Conservation (phyloP, 2,113 vertebrate species). For the Willisornis vidua region DNA sequence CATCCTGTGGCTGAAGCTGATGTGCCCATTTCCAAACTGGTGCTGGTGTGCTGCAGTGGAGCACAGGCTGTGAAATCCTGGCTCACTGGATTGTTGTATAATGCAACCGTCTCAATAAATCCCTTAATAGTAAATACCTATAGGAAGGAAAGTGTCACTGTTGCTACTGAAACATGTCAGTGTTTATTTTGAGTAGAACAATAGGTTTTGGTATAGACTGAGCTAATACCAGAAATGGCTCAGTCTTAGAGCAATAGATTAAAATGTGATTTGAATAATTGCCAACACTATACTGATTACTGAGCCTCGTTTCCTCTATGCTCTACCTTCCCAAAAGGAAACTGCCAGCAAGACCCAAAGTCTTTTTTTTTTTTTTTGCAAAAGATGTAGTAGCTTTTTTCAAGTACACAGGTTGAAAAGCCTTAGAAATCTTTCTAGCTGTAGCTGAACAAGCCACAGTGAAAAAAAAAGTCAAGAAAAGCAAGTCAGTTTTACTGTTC, state of each 20-base stretch:
- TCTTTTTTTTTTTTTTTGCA: not conserved
- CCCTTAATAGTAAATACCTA: not conserved
- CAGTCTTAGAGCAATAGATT: not conserved
- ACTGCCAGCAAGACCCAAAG: not conserved
- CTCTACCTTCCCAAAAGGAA: not conserved
- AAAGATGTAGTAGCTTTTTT: not conserved
- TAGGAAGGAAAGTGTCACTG: not conserved
- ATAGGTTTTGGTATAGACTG: not conserved
- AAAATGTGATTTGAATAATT: not conserved
- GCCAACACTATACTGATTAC: not conserved
- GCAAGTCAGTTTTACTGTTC: not conserved
- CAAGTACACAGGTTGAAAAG: not conserved
- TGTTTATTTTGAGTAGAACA: not conserved
- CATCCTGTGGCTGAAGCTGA: not conserved
- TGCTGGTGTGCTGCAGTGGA: not conserved
- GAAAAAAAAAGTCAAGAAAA: not conserved
- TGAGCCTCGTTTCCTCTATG: not conserved
- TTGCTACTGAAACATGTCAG: not conserved
- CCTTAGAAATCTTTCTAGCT: not conserved
- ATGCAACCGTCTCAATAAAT: not conserved
- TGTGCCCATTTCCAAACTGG: rapidly evolving
- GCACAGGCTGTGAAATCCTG: not conserved
- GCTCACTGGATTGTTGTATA: not conserved
- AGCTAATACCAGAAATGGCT: not conserved
- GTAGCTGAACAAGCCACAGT: not conserved